Evolutionary conservation across 2,888 invertebrate species (phyloP).

Genomic region (Aleiodes alternator): DNA sequence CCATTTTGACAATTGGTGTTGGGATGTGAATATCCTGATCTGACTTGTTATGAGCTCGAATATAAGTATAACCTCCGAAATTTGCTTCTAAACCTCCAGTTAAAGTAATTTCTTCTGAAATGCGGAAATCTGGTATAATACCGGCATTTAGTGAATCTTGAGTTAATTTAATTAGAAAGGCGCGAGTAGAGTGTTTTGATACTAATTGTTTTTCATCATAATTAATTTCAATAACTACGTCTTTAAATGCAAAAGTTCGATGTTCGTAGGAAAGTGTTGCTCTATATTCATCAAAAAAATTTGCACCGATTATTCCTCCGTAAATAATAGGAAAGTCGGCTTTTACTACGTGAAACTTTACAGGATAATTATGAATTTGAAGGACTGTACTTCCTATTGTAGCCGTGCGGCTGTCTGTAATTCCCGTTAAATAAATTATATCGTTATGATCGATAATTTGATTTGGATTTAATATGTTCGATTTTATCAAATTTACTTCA

Average conservation of each 20-base stretch:
- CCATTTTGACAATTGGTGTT: conserved; percentile 1
- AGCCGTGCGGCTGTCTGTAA: no score
- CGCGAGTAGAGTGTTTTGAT: not conserved
- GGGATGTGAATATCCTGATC: conserved; percentile 7
- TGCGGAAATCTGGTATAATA: not conserved
- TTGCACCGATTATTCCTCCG: conserved; percentile 4
- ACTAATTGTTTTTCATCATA: no score
- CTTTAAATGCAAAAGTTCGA: no score
- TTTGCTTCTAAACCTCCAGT: not conserved
- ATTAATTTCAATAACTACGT: no score
- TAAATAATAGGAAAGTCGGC: conserved; percentile 2
- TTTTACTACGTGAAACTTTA: not conserved
- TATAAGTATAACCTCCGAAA: not conserved
- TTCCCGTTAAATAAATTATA: no score
- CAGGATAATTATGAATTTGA: no score
- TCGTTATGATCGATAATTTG: no score
- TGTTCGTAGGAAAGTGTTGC: conserved; percentile 4
- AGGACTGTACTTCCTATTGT: no score
- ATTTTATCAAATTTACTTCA: no score
- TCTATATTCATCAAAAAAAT: conserved; percentile 5
- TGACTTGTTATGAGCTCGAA: not conserved
- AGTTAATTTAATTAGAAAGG: not conserved
- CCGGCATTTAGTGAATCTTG: not conserved
- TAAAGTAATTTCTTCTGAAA: not conserved
- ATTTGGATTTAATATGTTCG: no score